These are phyloP conservation scores for Etheostoma spectabile DNA, from an alignment of 2,113 vertebrate genomes.

Conservation along the genomic window DNA sequence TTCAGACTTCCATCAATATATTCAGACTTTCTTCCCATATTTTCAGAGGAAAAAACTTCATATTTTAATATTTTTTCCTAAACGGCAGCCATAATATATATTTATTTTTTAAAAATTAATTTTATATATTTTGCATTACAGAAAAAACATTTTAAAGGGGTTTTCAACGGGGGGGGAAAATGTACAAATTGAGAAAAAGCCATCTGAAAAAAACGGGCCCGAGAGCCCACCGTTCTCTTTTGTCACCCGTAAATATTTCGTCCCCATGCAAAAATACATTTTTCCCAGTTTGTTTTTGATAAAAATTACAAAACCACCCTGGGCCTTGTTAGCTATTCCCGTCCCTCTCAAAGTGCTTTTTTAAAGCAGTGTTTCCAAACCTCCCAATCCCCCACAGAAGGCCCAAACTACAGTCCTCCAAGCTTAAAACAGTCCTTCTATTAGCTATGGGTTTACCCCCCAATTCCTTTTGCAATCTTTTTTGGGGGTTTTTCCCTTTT, in stretches of 20 bases:
- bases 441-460: conserved; percentile 29
- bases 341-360: conserved; percentile 8
- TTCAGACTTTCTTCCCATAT: no score
- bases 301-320: background rate
- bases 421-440: conserved; percentile 33
- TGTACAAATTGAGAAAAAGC: background rate
- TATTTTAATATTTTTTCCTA: no score
- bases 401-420: background rate
- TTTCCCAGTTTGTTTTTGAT: conserved; percentile 8
- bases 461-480: background rate
- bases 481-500: no score
- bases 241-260: background rate
- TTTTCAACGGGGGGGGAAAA: background rate
- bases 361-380: conserved; percentile 40
- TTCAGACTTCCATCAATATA: no score
- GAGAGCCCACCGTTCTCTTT: background rate
- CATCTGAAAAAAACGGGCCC: background rate
- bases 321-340: conserved; percentile 16
- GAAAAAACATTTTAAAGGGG: background rate
- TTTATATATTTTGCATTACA: no score
- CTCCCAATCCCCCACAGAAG: conserved; percentile 19
- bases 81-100: no score
- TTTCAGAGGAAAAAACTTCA: no score
- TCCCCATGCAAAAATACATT: conserved; percentile 12
- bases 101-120: no score